These are phyloP conservation scores for Callipepla californica DNA, from an alignment of 2,113 vertebrate species.

Conservation along the genomic window DNA sequence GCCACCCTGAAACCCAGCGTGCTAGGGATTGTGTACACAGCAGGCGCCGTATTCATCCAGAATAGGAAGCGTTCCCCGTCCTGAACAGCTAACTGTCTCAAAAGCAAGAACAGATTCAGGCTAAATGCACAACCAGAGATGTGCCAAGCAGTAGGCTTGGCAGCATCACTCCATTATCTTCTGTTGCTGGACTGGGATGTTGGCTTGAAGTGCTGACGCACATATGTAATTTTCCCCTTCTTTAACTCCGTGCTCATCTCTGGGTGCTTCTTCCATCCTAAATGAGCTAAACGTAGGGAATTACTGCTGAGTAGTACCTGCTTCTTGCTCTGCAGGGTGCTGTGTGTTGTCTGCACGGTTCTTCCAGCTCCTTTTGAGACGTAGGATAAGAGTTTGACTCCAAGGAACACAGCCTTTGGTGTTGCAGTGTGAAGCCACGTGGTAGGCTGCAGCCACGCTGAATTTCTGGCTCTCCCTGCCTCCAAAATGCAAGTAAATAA, in stretches of 20 bases:
- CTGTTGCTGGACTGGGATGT: background rate
- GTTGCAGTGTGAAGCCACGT: background rate
- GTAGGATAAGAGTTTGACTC: background rate
- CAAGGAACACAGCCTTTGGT: background rate
- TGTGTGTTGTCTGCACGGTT: background rate
- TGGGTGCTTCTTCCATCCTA: constrained; percentile 18
- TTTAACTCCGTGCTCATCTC: background rate
- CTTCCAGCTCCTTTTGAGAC: background rate
- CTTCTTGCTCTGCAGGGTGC: background rate
- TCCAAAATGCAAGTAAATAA: background rate
- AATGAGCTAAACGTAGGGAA: background rate
- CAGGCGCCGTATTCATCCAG: constrained; percentile 32
- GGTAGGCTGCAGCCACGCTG: background rate
- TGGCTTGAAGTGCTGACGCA: constrained; percentile 27
- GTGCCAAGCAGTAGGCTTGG: constrained; percentile 67
- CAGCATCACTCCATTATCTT: constrained; percentile 65
- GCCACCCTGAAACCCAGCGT: background rate
- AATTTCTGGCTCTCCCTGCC: background rate
- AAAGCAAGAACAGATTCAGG: constrained; percentile 32
- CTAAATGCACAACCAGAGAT: background rate
- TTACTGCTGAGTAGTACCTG: constrained; percentile 54
- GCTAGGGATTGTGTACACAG: background rate
- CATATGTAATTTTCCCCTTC: constrained; percentile 42
- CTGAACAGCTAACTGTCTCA: background rate
- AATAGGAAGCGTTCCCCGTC: constrained; percentile 25